phyloP scores from a whole-genome alignment of 2,888 invertebrate genomes.

The Lycophotia porphyrea region DNA sequence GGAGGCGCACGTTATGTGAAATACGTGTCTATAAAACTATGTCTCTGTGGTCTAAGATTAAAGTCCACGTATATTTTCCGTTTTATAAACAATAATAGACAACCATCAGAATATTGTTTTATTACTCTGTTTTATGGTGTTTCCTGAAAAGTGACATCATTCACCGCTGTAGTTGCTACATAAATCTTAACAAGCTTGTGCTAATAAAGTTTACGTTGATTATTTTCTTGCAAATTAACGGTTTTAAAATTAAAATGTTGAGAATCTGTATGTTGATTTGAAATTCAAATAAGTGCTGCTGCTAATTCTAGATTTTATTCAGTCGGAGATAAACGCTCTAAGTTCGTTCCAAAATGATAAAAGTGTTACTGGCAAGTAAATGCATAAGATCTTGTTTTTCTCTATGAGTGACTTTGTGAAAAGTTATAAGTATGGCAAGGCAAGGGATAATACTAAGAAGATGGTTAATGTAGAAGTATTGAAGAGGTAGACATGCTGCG shows the following conservation, averaged over 20 bases:
- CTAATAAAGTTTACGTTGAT: neutral
- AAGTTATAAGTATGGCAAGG: neutral
- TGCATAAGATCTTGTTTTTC: neutral
- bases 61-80: slow-evolving; percentile 13
- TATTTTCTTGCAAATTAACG: neutral
- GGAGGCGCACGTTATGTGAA: neutral
- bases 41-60: neutral
- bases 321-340: neutral
- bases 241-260: neutral
- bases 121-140: slow-evolving; percentile 24
- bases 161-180: neutral
- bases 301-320: neutral
- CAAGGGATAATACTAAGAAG: neutral
- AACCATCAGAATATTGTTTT: slow-evolving; percentile 10
- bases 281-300: slow-evolving; percentile 2
- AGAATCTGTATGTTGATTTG: neutral
- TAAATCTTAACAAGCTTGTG: neutral
- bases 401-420: neutral
- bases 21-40: neutral
- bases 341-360: neutral
- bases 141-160: slow-evolving; percentile 40
- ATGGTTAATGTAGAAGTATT: neutral
- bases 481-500: neutral
- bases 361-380: neutral
- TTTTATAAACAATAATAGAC: neutral